phyloP scores from a whole-genome alignment of 2,113 vertebrate species.

The Neoarius graeffei region DNA sequence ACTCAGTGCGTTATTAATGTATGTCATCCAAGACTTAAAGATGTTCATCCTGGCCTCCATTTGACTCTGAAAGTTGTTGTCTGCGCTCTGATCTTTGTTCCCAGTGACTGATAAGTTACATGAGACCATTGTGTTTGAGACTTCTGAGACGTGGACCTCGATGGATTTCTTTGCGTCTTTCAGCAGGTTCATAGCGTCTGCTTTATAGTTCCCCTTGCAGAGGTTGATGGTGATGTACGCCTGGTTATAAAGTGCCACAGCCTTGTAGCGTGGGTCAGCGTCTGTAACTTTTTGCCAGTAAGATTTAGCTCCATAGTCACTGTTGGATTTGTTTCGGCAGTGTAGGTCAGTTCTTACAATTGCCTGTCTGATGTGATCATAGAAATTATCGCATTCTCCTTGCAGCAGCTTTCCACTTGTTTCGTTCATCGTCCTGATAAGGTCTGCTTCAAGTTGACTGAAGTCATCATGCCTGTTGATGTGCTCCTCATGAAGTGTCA shows the following conservation, averaged over 20 bases:
- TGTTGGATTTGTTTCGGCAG: background rate
- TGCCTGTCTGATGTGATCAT: constrained; percentile 1
- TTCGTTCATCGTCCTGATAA: background rate
- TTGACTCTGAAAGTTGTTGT: constrained; percentile 38
- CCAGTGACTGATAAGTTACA: background rate
- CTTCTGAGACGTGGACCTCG: constrained; percentile 8
- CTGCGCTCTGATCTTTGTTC: background rate
- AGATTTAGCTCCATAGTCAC: constrained; percentile 9
- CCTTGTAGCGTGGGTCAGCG: background rate
- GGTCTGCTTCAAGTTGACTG: background rate
- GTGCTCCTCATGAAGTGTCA: constrained; percentile 6
- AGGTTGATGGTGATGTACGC: constrained; percentile 52
- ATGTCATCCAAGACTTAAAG: constrained; percentile 17
- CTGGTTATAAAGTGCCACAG: constrained; percentile 45
- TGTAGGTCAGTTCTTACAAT: constrained; percentile 3
- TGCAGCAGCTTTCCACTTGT: background rate
- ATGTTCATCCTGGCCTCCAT: constrained; percentile 41
- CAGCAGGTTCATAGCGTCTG: constrained; percentile 27
- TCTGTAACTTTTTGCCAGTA: background rate
- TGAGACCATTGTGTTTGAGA: constrained; percentile 28
- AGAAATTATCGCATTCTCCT: background rate
- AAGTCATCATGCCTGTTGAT: constrained; percentile 6
- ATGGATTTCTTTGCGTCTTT: constrained; percentile 30
- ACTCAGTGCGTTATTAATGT: constrained; percentile 5
- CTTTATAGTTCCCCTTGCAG: constrained; percentile 20